A percentile compares a stretch with the other conserved stretches of the same genome.
Conservation (phyloP, 1,140 invertebrate species). For the Rhagoletis zephyria region DNA sequence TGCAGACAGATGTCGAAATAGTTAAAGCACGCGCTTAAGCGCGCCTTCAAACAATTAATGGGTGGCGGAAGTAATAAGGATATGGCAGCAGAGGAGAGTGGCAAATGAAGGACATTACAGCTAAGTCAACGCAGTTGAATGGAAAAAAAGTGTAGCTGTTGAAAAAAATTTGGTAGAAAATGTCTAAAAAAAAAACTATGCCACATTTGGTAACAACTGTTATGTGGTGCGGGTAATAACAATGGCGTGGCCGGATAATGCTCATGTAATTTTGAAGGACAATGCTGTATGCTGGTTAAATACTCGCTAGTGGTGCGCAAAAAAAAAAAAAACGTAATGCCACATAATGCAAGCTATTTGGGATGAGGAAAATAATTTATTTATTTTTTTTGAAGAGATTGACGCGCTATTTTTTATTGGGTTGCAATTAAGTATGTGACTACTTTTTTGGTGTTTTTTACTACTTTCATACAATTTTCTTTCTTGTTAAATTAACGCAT, state of each 20-base stretch:
- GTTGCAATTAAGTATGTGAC: neutral
- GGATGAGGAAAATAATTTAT: neutral
- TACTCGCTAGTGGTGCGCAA: neutral
- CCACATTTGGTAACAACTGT: slow-evolving; percentile 26
- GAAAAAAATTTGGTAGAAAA: neutral
- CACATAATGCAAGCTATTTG: neutral
- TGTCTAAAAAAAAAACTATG: neutral
- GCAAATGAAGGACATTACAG: slow-evolving; percentile 20
- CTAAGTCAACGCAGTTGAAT: slow-evolving; percentile 30
- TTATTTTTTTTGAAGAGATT: neutral
- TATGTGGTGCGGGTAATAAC: neutral
- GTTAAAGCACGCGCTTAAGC: neutral
- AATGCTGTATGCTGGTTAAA: neutral
- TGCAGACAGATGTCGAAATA: slow-evolving; percentile 2
- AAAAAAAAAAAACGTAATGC: neutral
- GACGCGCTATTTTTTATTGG: neutral
- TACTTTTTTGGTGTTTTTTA: neutral
- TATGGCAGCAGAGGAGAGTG: neutral
- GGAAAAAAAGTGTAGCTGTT: neutral
- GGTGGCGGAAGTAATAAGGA: neutral
- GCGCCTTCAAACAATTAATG: neutral
- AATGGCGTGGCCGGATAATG: neutral
- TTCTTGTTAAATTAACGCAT: too few relatives aligned
- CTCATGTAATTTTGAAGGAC: too few relatives aligned
- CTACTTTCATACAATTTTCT: neutral